Evolutionary conservation across 2,888 invertebrate genomes (phyloP).

Genomic region (Phlogophora meticulosa): DNA sequence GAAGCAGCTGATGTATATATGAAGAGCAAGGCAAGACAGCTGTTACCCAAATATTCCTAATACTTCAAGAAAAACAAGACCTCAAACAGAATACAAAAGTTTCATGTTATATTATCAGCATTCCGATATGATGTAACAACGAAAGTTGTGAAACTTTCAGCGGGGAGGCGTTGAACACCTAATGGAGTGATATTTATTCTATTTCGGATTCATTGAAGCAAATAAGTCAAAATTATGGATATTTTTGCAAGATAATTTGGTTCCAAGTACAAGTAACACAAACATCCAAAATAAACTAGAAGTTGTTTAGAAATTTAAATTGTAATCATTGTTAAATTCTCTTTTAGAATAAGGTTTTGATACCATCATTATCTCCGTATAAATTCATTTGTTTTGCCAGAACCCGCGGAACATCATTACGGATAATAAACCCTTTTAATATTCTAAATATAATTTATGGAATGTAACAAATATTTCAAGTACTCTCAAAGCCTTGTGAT

Average conservation of each 20-base stretch:
- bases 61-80: slow-evolving; percentile 32
- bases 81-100: slow-evolving; percentile 38
- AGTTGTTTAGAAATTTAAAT: slow-evolving; percentile 32
- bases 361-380: slow-evolving; percentile 39
- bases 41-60: slow-evolving; percentile 43
- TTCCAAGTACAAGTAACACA: slow-evolving; percentile 22
- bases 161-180: slow-evolving; percentile 29
- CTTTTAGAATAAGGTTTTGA: slow-evolving; percentile 27
- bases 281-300: slow-evolving; percentile 39
- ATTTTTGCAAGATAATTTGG: slow-evolving; percentile 45
- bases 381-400: slow-evolving; percentile 32
- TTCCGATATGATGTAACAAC: slow-evolving; percentile 41
- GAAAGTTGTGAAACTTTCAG: slow-evolving; percentile 45
- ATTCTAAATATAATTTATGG: slow-evolving; percentile 9
- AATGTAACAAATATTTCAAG: slow-evolving; percentile 14
- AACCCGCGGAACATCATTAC: slow-evolving; percentile 27
- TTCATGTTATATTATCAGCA: slow-evolving; percentile 25
- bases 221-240: slow-evolving; percentile 40
- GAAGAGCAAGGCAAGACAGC: slow-evolving; percentile 20
- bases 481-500: slow-evolving; percentile 14
- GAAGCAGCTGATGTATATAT: background rate
- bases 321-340: slow-evolving; percentile 28
- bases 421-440: slow-evolving; percentile 5
- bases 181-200: slow-evolving; percentile 49
- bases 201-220: slow-evolving; percentile 39